Evolutionary conservation across 2,888 invertebrate genomes (phyloP).

Genomic region (Syritta pipiens): DNA sequence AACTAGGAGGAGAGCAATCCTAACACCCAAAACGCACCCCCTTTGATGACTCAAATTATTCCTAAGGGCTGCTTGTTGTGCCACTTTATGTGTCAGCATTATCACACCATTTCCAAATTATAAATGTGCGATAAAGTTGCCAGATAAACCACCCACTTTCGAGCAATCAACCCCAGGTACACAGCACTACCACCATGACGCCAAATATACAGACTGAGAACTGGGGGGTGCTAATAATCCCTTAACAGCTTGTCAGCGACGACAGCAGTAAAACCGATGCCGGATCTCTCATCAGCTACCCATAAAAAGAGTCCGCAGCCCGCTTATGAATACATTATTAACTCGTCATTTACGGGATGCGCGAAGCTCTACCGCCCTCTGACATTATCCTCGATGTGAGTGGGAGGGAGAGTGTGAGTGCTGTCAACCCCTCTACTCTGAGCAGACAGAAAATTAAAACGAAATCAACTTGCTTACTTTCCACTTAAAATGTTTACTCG

Average conservation of each 20-base stretch:
- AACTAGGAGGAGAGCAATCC: constrained; percentile 1
- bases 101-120: constrained; percentile 69
- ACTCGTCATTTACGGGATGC: constrained; percentile 43
- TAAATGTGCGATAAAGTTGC: constrained; percentile 67
- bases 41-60: constrained; percentile 48
- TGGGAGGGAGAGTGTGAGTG: neutral
- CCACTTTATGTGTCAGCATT: constrained; percentile 67
- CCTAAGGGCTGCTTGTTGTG: constrained; percentile 62
- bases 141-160: constrained; percentile 68
- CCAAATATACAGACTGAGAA: constrained; percentile 36
- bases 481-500: constrained; percentile 70
- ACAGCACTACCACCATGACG: neutral
- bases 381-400: neutral
- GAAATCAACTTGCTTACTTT: constrained; percentile 69
- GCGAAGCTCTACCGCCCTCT: no score
- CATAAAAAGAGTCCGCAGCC: constrained; percentile 62
- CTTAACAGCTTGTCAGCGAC: constrained; percentile 62
- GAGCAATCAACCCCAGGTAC: constrained; percentile 53
- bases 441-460: constrained; percentile 66
- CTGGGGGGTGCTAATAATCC: constrained; percentile 39
- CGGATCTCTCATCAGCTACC: constrained; percentile 57
- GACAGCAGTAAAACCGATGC: constrained; percentile 39
- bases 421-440: constrained; percentile 30
- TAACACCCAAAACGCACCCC: constrained; percentile 41
- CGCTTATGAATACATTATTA: constrained; percentile 67